Conservation (phyloP, 2,888 invertebrate species). For the Nezara viridula region DNA sequence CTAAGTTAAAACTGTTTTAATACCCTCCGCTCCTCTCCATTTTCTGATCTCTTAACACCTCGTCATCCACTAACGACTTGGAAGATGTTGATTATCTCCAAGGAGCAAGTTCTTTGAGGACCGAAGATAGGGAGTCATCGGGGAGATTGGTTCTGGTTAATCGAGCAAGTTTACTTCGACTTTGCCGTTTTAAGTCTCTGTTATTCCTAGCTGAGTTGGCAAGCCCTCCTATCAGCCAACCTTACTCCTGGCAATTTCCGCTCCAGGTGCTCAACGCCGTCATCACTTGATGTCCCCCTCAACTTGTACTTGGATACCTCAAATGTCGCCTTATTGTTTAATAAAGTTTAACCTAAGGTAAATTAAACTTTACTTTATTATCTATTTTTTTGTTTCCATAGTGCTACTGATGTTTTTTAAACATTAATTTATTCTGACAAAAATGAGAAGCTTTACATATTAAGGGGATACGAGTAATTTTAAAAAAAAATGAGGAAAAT, state of each 20-base stretch:
- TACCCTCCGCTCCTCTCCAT: neutral
- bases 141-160: conserved; percentile 10
- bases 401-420: no score
- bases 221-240: neutral
- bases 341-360: neutral
- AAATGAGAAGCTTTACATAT: no score
- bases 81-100: conserved; percentile 3
- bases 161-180: conserved; percentile 18
- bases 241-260: neutral
- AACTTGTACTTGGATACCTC: neutral
- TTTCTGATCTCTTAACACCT: neutral
- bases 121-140: neutral
- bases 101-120: neutral
- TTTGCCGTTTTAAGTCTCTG: neutral
- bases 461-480: no score
- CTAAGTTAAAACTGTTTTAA: neutral
- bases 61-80: neutral
- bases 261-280: neutral
- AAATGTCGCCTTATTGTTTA: neutral
- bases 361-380: no score
- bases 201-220: neutral
- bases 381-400: no score
- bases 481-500: no score
- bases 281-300: neutral
- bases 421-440: no score